phyloP scores from a whole-genome alignment of 30 jellyfish, hydroid and myxozoan genomes.

The Cassiopea xamachana region DNA sequence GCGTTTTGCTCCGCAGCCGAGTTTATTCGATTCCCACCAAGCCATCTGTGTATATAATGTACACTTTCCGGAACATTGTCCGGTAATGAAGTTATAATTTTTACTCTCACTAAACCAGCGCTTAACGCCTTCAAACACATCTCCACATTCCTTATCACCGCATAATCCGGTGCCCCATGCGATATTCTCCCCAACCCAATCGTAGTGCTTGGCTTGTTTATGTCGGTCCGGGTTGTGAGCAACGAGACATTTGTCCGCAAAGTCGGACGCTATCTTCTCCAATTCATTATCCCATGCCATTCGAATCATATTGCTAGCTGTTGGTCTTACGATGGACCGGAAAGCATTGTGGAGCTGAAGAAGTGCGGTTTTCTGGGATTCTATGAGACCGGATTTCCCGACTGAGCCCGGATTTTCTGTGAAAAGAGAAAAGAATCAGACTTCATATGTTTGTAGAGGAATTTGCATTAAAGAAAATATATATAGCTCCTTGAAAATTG shows the following conservation, averaged over 20 bases:
- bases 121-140: constrained; percentile 95
- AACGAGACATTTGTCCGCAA: constrained; percentile 89
- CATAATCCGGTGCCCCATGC: constrained; percentile 99
- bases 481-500: too few relatives aligned
- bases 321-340: constrained; percentile 93
- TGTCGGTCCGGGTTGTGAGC: constrained; percentile 99
- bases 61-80: constrained; percentile 95
- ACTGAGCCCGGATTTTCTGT: constrained; percentile 90
- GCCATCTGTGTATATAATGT: constrained; percentile 96
- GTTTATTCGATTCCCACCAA: constrained; percentile 94
- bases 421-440: neutral
- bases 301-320: constrained; percentile 89
- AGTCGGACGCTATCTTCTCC: constrained; percentile 86
- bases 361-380: constrained; percentile 83
- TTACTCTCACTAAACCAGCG: constrained; percentile 94
- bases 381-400: constrained; percentile 68
- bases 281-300: constrained; percentile 93
- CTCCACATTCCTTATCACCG: constrained; percentile 98
- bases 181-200: constrained; percentile 98
- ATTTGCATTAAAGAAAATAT: neutral
- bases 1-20: constrained; percentile 96
- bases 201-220: constrained; percentile 90
- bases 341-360: constrained; percentile 93
- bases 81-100: constrained; percentile 77
- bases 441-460: neutral